Evolutionary conservation across 2,888 invertebrate genomes (phyloP).

Genomic region (Pammene aurita): DNA sequence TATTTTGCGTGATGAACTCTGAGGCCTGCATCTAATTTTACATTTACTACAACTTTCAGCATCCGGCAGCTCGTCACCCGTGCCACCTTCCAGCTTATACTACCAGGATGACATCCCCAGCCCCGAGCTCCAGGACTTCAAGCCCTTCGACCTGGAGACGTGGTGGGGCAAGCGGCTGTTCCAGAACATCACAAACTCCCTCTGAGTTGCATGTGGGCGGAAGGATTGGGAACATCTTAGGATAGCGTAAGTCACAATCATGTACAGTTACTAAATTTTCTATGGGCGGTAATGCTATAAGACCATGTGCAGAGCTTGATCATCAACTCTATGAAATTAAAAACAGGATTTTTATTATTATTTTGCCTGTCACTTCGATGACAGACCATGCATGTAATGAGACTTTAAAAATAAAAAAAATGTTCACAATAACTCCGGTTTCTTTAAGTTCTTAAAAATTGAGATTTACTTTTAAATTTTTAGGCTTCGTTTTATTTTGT

Average conservation of each 20-base stretch:
- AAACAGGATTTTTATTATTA: too few species aligned
- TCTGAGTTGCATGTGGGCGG: slow-evolving; percentile 64
- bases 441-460: too few species aligned
- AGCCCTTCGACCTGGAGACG: slow-evolving; percentile 94
- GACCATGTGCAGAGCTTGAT: not conserved
- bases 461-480: too few species aligned
- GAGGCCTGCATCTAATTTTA: too few species aligned
- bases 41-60: slow-evolving; percentile 63
- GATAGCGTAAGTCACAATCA: slow-evolving; percentile 79
- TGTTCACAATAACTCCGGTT: too few species aligned
- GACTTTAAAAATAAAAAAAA: too few species aligned
- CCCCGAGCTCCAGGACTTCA: slow-evolving; percentile 89
- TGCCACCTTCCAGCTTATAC: slow-evolving; percentile 82
- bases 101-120: slow-evolving; percentile 90
- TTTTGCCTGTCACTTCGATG: too few species aligned
- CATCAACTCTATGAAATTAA: not conserved
- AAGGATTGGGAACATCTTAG: slow-evolving; percentile 56
- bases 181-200: slow-evolving; percentile 92
- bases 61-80: slow-evolving; percentile 72
- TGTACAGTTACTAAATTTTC: slow-evolving; percentile 79
- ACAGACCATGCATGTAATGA: too few species aligned
- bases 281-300: slow-evolving; percentile 20
- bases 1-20: too few species aligned
- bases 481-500: too few species aligned
- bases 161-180: slow-evolving; percentile 95